A percentile compares a stretch with the other conserved stretches of the same genome.
Conservation (phyloP, 2,888 invertebrate species). For the Idaea biselata region DNA sequence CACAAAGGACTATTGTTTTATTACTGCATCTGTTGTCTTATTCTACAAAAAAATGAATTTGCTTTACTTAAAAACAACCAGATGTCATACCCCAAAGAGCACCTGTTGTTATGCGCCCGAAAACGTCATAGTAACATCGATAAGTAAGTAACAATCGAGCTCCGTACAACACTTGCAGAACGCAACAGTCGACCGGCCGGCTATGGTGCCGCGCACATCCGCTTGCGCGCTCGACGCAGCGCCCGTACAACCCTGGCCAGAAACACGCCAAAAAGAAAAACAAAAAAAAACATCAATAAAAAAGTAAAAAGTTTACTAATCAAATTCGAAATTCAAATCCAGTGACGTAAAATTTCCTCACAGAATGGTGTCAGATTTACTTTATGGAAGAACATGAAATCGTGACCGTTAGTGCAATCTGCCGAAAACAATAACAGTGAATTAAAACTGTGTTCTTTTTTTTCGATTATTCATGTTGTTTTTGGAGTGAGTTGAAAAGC, state of each 20-base stretch:
- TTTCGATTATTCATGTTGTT: conserved; percentile 32
- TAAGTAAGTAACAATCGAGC: conserved; percentile 51
- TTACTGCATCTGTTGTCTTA: neutral
- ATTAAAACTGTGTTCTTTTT: conserved; percentile 32
- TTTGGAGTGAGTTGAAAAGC: conserved; percentile 39
- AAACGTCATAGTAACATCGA: conserved; percentile 45
- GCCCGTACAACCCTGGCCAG: conserved; percentile 51
- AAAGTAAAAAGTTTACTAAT: conserved; percentile 2
- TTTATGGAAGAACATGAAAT: neutral
- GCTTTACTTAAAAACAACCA: neutral
- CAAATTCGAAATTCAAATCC: conserved; percentile 12
- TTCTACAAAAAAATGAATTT: neutral
- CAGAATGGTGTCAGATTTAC: neutral
- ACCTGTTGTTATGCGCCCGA: neutral
- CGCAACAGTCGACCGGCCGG: conserved; percentile 67
- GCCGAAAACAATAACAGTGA: conserved; percentile 30
- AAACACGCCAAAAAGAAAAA: conserved; percentile 19
- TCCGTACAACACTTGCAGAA: conserved; percentile 57
- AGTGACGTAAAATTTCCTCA: conserved; percentile 3
- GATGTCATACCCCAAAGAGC: neutral
- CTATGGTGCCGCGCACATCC: conserved; percentile 67
- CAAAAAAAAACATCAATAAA: conserved; percentile 12
- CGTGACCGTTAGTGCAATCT: conserved; percentile 27
- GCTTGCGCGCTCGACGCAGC: conserved; percentile 70
- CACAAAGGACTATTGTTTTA: neutral